phyloP scores from a whole-genome alignment of 2,797 vertebrate genomes.

The Pseudocheirus occidentalis region DNA sequence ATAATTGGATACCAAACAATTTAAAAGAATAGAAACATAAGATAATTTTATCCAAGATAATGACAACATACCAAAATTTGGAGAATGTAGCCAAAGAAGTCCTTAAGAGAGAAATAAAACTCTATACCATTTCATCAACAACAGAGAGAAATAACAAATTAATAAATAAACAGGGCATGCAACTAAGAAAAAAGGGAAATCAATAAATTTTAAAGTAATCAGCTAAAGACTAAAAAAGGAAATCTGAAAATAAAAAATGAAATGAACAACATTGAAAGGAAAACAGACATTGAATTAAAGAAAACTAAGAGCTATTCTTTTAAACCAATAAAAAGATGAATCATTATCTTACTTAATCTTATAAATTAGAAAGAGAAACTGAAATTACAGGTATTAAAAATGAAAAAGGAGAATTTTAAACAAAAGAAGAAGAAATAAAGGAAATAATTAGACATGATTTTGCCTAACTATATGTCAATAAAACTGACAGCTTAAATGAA shows the following conservation, averaged over 20 bases:
- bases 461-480: neutral
- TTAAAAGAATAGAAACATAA: neutral
- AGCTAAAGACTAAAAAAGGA: neutral
- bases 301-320: neutral
- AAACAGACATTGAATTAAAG: neutral
- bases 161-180: neutral
- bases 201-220: neutral
- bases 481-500: neutral
- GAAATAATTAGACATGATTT: neutral
- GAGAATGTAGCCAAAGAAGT: neutral
- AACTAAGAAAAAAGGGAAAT: neutral
- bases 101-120: neutral
- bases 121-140: neutral
- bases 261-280: neutral
- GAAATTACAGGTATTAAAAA: neutral
- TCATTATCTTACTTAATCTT: neutral
- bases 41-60: neutral
- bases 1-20: neutral
- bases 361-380: neutral
- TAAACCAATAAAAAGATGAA: neutral
- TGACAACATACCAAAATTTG: neutral
- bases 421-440: neutral
- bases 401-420: neutral
- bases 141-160: neutral
- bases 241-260: neutral